A percentile compares a stretch with the other conserved stretches of the same genome.
Conservation (phyloP, 2,888 invertebrate species). For the Drosophila fulvimacula region DNA sequence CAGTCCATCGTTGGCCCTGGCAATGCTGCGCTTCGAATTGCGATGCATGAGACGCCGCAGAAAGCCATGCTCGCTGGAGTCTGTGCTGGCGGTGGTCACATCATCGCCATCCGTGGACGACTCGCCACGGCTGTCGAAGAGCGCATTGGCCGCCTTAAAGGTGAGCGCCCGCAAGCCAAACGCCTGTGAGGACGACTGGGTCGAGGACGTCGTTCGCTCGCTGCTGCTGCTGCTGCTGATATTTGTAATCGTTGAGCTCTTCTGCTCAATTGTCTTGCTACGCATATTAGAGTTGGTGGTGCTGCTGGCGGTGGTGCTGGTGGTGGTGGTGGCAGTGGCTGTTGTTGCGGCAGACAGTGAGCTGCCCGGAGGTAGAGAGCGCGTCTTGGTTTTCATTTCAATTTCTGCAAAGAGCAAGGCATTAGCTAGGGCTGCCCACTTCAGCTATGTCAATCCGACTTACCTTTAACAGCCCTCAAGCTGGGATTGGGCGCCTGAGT, state of each 20-base stretch:
- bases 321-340: conserved; percentile 10
- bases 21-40: conserved; percentile 90
- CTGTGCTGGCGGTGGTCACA: conserved; percentile 22
- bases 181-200: conserved; percentile 19
- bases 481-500: conserved; percentile 79
- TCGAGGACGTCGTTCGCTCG: conserved; percentile 17
- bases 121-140: conserved; percentile 69
- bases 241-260: conserved; percentile 16
- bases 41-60: conserved; percentile 89
- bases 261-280: conserved; percentile 55
- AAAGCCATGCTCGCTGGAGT: conserved; percentile 87
- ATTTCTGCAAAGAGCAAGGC: conserved; percentile 39
- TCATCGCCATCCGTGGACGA: conserved; percentile 74
- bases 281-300: background rate
- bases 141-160: conserved; percentile 65
- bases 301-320: conserved; percentile 14
- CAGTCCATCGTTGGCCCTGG: conserved; percentile 83
- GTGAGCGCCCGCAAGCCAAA: conserved; percentile 70
- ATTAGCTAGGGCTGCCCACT: background rate
- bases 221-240: conserved; percentile 10
- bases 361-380: conserved; percentile 83
- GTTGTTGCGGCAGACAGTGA: conserved; percentile 65
- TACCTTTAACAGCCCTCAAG: conserved; percentile 49
- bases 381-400: conserved; percentile 81
- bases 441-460: background rate